Evolutionary conservation across 2,888 invertebrate species (phyloP), one percentile per base, ranked within the genome.

Genomic region (Aricia artaxerxes): DNA sequence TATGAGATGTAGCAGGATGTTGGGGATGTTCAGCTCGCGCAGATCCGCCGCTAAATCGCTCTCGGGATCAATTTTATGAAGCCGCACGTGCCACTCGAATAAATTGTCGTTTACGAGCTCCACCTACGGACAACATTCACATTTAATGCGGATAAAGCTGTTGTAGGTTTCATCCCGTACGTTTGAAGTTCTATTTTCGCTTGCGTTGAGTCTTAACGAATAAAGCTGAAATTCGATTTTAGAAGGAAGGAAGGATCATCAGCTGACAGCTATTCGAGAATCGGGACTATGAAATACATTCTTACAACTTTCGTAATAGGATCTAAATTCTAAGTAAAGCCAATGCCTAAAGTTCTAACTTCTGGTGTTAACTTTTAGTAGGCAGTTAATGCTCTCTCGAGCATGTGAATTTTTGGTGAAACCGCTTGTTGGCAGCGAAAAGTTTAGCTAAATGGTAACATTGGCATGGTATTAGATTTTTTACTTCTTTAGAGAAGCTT

Each of bases 91-190:
- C 98, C 98, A 98, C 90, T 98, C 98, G 92, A 97, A 98, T 64
- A 98, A 94, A 91, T 97, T 97, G 90, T 98, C 98, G 87, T 97
- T 97, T 76, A 98, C 97, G 81, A 98, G 93, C 87, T 98, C 98
- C 84, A 97, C 96, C 96, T 96, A 87, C 0, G 83, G 82, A 76
- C 35, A 53, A 53, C 57, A 76, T 53, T 16, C 38, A 35, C 31
- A 76, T 57, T 76, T 57, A 31, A 24, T 76, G 53, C 53, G 2
- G 13, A 24, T 24, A 44, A 73, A 40, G 44, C 40, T 2, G 40
- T 38, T 11, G 35, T 69, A 16, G 0, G 35, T 13, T 35, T 35
- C 69, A 38, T 69, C 35, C 13, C 35, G 69, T 35, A 69, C 38
- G 69, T 69, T 69, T 69, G 11, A 69, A 69, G 69, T 69, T 38